Evolutionary conservation across 2,797 vertebrate species (phyloP), one percentile per base, ranked within the genome.

Genomic region (Knipowitschia caucasica): DNA sequence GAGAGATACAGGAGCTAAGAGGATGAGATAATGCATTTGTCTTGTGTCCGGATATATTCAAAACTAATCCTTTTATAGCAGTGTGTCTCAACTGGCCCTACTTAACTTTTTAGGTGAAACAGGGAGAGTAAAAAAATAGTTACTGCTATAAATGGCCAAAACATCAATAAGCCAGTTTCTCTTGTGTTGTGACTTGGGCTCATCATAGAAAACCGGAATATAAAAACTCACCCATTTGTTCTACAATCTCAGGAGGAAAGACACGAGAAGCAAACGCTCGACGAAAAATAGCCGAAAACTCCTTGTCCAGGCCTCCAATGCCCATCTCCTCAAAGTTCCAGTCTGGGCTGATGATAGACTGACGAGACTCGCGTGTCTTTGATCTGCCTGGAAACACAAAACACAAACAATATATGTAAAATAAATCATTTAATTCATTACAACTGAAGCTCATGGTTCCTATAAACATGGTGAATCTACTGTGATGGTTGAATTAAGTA

Each of bases 321-420:
- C 95, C 96, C 96, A 99, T 99, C 63, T 91, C 92, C 87, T 97
- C 96, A 78, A 98, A 99, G 77, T 99, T 98, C 96, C 95, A 99
- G 84, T 99, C 96, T 0, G 95, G 96, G 76, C 94, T 98, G 84
- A 99, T 99, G 85, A 99, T 98, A 7, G 95, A 96, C 84, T 98
- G 95, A 0, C 93, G 91, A 24, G 93, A 92, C 64, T 94, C 94
- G 77, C 92, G 89, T 59, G 94, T 94, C 87, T 94, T 98, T 9
- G 95, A 84, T 82, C 94, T 98, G 35, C 95, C 96, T 99, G 53
- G 0, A 30, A 30, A 49, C 4, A 17, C 9, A 7, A 14, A n/a
- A 54, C 17, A 63, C 23, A 50, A 30, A 55, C 24, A 23, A 67
- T 0, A 44, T 12, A 7, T 0, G 24, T 10, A 30, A 30, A 7